These are phyloP conservation scores for Trisateles emortualis DNA, from an alignment of 2,888 invertebrate genomes.

Conservation along the genomic window DNA sequence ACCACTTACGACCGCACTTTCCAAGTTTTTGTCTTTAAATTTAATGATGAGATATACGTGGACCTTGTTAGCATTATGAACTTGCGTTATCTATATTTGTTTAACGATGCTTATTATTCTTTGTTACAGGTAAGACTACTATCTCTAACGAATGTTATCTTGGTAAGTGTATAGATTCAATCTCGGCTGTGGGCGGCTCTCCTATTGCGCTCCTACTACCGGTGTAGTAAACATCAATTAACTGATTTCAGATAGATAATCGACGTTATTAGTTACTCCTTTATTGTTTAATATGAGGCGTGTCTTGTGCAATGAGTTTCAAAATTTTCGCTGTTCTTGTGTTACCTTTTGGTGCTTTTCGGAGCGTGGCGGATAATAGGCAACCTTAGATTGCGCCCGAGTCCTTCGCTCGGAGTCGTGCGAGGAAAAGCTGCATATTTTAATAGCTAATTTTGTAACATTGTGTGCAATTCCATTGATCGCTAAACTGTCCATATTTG, in stretches of 20 bases:
- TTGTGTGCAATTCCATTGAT: conserved; percentile 61
- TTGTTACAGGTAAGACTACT: conserved; percentile 78
- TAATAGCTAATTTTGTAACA: conserved; percentile 75
- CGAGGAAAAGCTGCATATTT: conserved; percentile 83
- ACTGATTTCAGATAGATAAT: conserved; percentile 81
- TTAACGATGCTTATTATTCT: conserved; percentile 51
- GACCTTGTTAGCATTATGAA: conserved; percentile 67
- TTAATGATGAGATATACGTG: conserved; percentile 55
- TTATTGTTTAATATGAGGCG: conserved; percentile 84
- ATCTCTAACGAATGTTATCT: conserved; percentile 42
- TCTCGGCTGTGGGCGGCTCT: conserved; percentile 52
- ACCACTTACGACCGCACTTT: conserved; percentile 64
- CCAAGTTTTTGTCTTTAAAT: conserved; percentile 41
- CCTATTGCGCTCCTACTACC: conserved; percentile 51
- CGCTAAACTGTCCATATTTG: conserved; percentile 57
- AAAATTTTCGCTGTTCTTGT: conserved; percentile 83
- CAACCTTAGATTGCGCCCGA: conserved; percentile 84
- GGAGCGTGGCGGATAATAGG: conserved; percentile 86
- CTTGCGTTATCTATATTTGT: conserved; percentile 47
- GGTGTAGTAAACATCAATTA: conserved; percentile 83
- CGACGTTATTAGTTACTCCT: conserved; percentile 77
- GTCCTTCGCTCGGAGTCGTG: conserved; percentile 79
- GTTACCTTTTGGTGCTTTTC: conserved; percentile 85
- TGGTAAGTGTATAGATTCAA: conserved; percentile 61
- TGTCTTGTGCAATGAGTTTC: conserved; percentile 82